These are phyloP conservation scores for Leptestheria dahalacensis DNA, from an alignment of 1,140 invertebrate genomes.

Conservation along the genomic window DNA sequence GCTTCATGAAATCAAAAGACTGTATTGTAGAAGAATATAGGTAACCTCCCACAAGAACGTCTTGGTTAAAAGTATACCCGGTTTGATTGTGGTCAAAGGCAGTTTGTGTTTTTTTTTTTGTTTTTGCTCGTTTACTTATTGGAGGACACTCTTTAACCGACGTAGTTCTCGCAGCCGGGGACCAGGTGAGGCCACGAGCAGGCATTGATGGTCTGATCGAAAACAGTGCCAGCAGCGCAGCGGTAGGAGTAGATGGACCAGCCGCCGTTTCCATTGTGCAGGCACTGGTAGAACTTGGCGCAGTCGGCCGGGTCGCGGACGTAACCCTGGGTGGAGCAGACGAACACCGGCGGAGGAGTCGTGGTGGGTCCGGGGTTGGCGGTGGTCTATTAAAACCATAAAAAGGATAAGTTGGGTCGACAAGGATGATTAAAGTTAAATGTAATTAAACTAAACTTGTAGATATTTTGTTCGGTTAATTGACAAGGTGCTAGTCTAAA, in stretches of 20 bases:
- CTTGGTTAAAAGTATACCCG: too few species aligned
- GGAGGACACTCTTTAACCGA: too few species aligned
- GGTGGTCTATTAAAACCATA: too few species aligned
- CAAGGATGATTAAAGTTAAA: too few species aligned
- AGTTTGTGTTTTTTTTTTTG: too few species aligned
- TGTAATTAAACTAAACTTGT: too few species aligned
- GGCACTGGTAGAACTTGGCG: constrained; percentile 22
- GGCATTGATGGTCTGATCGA: constrained; percentile 14
- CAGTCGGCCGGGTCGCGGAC: constrained; percentile 22
- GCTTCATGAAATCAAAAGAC: too few species aligned
- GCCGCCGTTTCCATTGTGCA: background rate
- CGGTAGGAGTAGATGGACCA: constrained; percentile 14
- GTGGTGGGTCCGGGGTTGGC: constrained; percentile 2
- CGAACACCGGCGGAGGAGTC: constrained; percentile 12
- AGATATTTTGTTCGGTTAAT: background rate
- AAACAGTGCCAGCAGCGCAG: constrained; percentile 20
- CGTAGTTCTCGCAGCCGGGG: constrained; percentile 16
- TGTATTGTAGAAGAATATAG: too few species aligned
- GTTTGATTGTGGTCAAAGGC: too few species aligned
- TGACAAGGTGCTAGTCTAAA: background rate
- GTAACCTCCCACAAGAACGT: too few species aligned
- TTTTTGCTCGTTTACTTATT: too few species aligned
- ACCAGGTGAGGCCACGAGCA: constrained; percentile 18
- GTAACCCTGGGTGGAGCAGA: constrained; percentile 23
- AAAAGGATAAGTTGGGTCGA: too few species aligned